phyloP scores from a whole-genome alignment of 92 coral and sea anemone species.

The Montipora capitata region DNA sequence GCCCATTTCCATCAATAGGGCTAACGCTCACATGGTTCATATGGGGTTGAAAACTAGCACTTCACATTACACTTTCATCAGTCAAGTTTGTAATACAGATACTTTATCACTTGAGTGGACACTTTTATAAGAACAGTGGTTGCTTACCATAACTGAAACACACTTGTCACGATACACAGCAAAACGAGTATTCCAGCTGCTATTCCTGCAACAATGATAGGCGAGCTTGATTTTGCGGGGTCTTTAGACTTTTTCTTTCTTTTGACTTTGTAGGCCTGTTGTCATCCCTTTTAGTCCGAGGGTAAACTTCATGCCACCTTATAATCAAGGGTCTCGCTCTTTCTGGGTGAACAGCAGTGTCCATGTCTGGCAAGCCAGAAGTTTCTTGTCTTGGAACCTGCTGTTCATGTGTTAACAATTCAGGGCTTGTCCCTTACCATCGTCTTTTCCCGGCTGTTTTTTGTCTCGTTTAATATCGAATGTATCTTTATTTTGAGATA shows the following conservation, averaged over 20 bases:
- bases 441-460: neutral
- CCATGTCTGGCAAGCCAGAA: neutral
- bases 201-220: conserved; percentile 24
- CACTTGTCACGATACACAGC: neutral
- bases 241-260: neutral
- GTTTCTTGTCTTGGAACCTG: neutral
- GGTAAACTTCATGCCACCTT: conserved; percentile 6
- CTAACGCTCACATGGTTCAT: no score
- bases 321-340: neutral
- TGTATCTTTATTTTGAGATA: neutral
- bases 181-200: conserved; percentile 9
- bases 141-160: conserved; percentile 10
- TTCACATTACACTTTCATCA: no score
- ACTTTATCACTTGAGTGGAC: no score
- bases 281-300: neutral
- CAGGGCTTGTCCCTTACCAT: neutral
- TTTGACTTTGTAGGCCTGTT: neutral
- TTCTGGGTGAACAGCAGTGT: neutral
- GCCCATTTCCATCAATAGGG: no score
- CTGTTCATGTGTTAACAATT: neutral
- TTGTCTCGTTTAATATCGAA: neutral
- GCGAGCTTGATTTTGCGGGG: neutral
- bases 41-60: no score
- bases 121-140: neutral
- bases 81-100: no score